Base-by-base conservation (phyloP, 1,140 invertebrate genomes). In the Diorhabda carinulata region DNA sequence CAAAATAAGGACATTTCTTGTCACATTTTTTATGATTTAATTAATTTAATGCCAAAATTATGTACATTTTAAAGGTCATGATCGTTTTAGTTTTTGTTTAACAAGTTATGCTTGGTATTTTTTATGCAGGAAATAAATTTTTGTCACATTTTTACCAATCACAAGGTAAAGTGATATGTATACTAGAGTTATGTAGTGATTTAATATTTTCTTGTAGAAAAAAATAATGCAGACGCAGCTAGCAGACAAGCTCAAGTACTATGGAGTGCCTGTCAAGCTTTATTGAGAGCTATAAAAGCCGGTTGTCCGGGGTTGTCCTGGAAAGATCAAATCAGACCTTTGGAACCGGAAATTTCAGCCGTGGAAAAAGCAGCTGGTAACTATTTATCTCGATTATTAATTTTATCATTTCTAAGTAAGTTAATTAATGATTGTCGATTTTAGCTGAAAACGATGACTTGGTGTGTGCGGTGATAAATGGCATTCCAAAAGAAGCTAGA, bases 181-280 rank as follows among this genome's bases (percentile, higher is more conserved):
- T 25, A 25, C 25, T 25, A 25, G 25, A 25, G 25, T 25, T 25
- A 25, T 25, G 25, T 25, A 25, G 25, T 25, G 25, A 52, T 52
- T 3, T 52, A 2, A 4, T 52, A 3, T 25, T 25, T 9, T 63
- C 7, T 8, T 57, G 2, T 64, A 74, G 73, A 70, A 61, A 74
- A 69, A 66, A 72, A 70, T 42, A 61, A 72, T 57, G 87, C 89
- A 43, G 96, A 98, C 75, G 90, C 89, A 75, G 86, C 88, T 69
- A 89, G 91, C 0, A 88, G 90, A 67, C 88, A 93, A 72, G 90
- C 94, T 3, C 94, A 97, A 80, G 87, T 93, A 45, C 85, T 98
- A 71, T 98, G 96, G 97, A 87, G 93, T 66, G 92, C 96, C 6
- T 96, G 93, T 78, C 92, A 97, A 77, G 88, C 93, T 10, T 83